These are phyloP conservation scores for Formica exsecta DNA, from an alignment of 1,140 invertebrate species.

Conservation along the genomic window DNA sequence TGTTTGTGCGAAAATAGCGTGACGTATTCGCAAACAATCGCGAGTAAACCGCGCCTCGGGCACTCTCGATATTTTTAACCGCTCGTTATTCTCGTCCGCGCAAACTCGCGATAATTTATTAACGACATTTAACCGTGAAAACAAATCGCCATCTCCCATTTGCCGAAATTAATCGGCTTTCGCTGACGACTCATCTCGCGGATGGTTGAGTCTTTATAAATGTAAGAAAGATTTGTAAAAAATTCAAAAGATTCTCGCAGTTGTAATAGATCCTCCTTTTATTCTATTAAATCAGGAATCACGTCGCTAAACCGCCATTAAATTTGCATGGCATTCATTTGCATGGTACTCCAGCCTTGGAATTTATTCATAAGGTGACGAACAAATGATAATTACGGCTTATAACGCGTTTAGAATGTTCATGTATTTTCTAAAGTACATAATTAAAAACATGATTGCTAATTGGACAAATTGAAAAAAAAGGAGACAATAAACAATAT, in stretches of 20 bases:
- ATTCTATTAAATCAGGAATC: not conserved
- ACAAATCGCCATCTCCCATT: not conserved
- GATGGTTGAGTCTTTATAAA: constrained; percentile 14
- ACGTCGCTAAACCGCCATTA: not conserved
- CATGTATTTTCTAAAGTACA: not conserved
- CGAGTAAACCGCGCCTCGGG: not conserved
- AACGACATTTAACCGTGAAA: constrained; percentile 22
- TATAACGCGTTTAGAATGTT: not conserved
- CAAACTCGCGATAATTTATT: constrained; percentile 32
- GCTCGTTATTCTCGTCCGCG: constrained; percentile 14
- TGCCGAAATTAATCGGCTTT: not conserved
- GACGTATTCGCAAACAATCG: not conserved
- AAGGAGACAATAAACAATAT: too few relatives aligned
- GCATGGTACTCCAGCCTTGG: too few relatives aligned
- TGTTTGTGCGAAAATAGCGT: not conserved
- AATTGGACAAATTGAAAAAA: not conserved
- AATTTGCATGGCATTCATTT: constrained; percentile 23
- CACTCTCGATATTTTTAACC: constrained; percentile 41
- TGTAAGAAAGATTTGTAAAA: constrained; percentile 14
- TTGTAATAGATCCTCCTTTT: not conserved
- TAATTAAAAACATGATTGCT: not conserved
- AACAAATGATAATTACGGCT: constrained; percentile 3
- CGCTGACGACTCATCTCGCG: not conserved
- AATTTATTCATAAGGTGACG: constrained; percentile 35
- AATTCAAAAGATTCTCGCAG: constrained; percentile 16